Evolutionary conservation across 1,140 invertebrate species (phyloP), one percentile per base, ranked within the genome.

Genomic region (Anagrus nilaparvatae): DNA sequence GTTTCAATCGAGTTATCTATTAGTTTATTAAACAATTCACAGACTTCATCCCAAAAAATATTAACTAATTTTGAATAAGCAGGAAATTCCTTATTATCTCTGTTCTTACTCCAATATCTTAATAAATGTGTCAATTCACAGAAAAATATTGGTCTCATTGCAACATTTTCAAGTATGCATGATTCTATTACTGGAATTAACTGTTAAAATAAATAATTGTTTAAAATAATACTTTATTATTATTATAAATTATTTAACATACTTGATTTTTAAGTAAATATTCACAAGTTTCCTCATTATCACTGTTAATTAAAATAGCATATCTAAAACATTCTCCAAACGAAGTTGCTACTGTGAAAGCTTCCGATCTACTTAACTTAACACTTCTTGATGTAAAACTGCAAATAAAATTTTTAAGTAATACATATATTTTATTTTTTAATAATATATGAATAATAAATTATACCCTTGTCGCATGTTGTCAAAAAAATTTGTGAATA

Each of bases 311-410:
- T 6, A 74, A 58, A 35, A 79, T 58, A 17, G 74, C 56, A 54
- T 77, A 86, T 18, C 74, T 73, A 16, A 83, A 50, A 58, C 84
- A 87, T 63, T 87, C 84, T 17, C 78, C 65, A 51, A 77, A 81
- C 7, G 81, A 72, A 44, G 60, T 72, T 1, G 76, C 63, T 17
- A 84, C 67, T 1, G 76, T 73, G 17, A 67, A 58, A 27, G 65
- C 69, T 62, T 87, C 82, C 8, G 71, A 76, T 13, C 61, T 59
- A 52, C 74, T 80, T 3, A 65, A 53, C 44, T 66, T 60, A 5
- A 74, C 66, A 48, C 53, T 66, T 40, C 67, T 70, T 16, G 61
- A 58, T 20, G 58, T 67, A 48, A 82, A 68, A 35, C 45, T 47
- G 9, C 33, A 29, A 32, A 28, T 29, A 16, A 38, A 21, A 35